phyloP scores from a whole-genome alignment of 2,888 invertebrate species.

The Oxyteleia sp. region DNA sequence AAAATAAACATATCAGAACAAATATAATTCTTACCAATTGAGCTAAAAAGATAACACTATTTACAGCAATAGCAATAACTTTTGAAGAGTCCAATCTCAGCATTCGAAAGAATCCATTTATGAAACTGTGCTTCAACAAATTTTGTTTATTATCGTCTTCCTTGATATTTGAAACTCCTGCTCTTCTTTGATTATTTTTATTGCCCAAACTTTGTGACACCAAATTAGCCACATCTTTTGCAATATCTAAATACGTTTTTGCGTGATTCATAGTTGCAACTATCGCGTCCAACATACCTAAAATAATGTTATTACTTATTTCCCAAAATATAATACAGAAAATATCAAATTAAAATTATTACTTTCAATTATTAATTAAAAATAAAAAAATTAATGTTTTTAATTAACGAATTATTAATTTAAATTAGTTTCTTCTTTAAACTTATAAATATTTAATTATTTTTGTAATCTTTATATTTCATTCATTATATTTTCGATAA shows the following conservation, averaged over 20 bases:
- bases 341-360: too few relatives aligned
- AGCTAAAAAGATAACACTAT: slow-evolving; percentile 94
- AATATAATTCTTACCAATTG: slow-evolving; percentile 94
- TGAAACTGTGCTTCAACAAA: slow-evolving; percentile 79
- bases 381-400: too few relatives aligned
- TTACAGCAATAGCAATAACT: slow-evolving; percentile 94
- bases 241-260: slow-evolving; percentile 88
- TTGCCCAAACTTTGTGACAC: slow-evolving; percentile 89
- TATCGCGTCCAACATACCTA: slow-evolving; percentile 87
- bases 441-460: too few relatives aligned
- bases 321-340: too few relatives aligned
- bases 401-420: too few relatives aligned
- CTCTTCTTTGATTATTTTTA: slow-evolving; percentile 78
- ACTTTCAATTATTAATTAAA: too few relatives aligned
- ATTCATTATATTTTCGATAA: too few relatives aligned
- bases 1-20: too few relatives aligned
- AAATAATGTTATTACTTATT: slow-evolving; percentile 5
- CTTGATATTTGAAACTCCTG: slow-evolving; percentile 73
- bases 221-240: slow-evolving; percentile 90
- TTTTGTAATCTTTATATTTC: too few relatives aligned
- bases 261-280: slow-evolving; percentile 88
- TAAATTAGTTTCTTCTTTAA: too few relatives aligned
- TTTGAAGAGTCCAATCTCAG: slow-evolving; percentile 93
- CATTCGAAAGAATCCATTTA: slow-evolving; percentile 90
- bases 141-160: slow-evolving; percentile 82